Percentiles rank a stretch among this genome's conserved stretches.
Evolutionary conservation across 2,113 vertebrate species (phyloP).

Genomic region (Butorides virescens): DNA sequence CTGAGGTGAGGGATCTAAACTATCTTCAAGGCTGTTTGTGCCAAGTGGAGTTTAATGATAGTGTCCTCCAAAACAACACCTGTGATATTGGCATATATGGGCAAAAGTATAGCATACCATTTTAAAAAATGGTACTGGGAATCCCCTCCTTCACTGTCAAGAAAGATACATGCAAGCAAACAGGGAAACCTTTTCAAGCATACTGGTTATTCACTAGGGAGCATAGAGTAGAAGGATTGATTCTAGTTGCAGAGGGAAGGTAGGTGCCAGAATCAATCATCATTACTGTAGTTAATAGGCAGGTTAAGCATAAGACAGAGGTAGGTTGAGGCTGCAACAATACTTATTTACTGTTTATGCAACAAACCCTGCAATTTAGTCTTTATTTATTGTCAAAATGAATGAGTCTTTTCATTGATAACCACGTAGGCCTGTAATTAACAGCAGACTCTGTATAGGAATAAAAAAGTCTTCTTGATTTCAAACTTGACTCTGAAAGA

Average conservation of each 20-base stretch:
- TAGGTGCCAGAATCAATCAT: background rate
- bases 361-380: background rate
- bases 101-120: background rate
- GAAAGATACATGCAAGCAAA: background rate
- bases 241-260: background rate
- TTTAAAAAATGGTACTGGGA: background rate
- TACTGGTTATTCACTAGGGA: background rate
- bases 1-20: background rate
- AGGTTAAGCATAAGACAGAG: background rate
- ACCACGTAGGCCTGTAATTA: background rate
- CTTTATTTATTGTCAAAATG: background rate
- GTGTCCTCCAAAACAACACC: background rate
- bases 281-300: background rate
- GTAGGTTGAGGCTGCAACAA: background rate
- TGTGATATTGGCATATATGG: background rate
- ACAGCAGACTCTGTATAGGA: background rate
- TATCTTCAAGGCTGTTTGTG: background rate
- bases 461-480: background rate
- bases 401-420: background rate
- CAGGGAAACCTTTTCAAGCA: background rate
- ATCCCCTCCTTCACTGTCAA: background rate
- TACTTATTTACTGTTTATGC: background rate
- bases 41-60: background rate
- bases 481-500: background rate
- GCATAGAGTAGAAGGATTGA: background rate